These are phyloP conservation scores for Salvator merianae DNA, from an alignment of 2,113 vertebrate species.

Conservation along the genomic window DNA sequence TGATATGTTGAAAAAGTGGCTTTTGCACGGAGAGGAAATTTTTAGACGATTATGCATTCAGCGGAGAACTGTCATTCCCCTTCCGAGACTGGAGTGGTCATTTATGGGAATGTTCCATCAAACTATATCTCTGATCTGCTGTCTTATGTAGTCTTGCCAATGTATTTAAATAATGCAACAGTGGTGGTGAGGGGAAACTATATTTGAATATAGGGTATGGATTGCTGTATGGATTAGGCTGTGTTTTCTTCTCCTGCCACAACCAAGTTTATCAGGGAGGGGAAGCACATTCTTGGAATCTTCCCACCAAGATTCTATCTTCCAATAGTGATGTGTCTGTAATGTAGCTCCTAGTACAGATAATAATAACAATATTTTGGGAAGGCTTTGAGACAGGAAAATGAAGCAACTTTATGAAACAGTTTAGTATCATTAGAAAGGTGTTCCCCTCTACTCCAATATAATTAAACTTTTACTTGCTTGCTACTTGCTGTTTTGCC, in stretches of 20 bases:
- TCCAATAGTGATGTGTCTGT: fast-evolving
- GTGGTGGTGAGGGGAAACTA: background rate
- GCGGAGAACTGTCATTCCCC: fast-evolving
- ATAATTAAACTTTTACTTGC: slow-evolving; percentile 20
- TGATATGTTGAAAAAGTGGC: slow-evolving; percentile 22
- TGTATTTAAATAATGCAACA: fast-evolving
- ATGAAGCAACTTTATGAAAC: fast-evolving
- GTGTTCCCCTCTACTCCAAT: slow-evolving; percentile 24
- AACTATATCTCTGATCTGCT: fast-evolving
- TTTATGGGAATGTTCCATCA: background rate
- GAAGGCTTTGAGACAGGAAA: background rate
- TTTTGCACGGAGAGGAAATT: background rate
- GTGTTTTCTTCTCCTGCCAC: background rate
- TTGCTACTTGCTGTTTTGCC: slow-evolving; percentile 42
- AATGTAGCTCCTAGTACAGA: fast-evolving
- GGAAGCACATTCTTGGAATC: background rate
- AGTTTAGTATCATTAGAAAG: background rate
- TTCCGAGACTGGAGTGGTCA: background rate
- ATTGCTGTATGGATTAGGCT: fast-evolving
- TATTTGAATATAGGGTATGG: background rate
- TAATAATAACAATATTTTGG: background rate
- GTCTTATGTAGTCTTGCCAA: background rate
- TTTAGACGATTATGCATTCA: fast-evolving
- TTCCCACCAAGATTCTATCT: fast-evolving
- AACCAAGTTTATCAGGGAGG: background rate